Evolutionary conservation across 2,797 vertebrate species (phyloP).

Genomic region (Danio kyathit): DNA sequence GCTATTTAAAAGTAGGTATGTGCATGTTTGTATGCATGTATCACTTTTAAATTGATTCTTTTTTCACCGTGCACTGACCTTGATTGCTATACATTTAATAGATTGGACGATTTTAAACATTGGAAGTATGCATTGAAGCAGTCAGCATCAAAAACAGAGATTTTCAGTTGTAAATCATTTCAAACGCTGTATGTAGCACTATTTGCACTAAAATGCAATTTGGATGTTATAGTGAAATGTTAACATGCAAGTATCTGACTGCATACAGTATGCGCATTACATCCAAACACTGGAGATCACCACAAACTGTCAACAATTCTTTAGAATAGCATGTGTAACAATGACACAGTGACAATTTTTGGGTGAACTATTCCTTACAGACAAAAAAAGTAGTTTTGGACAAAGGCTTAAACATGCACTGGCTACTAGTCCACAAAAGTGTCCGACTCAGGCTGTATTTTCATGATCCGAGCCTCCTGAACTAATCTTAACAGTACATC

Average conservation of each 20-base stretch:
- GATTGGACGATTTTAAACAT: too few relatives aligned
- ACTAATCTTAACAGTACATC: conserved; percentile 72
- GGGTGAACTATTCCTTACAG: not conserved
- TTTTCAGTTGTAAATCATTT: too few relatives aligned
- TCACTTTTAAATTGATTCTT: too few relatives aligned
- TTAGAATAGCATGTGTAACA: not conserved
- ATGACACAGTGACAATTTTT: not conserved
- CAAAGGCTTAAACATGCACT: conserved; percentile 68
- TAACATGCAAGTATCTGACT: not conserved
- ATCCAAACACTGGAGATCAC: not conserved
- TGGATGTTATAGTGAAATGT: not conserved
- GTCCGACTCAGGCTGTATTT: conserved; percentile 64
- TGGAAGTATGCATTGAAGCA: too few relatives aligned
- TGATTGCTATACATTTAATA: too few relatives aligned
- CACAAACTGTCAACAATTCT: not conserved
- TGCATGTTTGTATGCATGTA: too few relatives aligned
- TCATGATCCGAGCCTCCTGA: conserved; percentile 69
- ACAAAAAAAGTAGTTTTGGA: conserved; percentile 46
- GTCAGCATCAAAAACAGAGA: conserved; percentile 14
- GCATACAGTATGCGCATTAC: not conserved
- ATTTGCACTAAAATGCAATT: too few relatives aligned
- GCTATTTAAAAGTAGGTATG: too few relatives aligned
- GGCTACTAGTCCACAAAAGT: conserved; percentile 69
- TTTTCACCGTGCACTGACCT: too few relatives aligned
- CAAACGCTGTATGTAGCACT: too few relatives aligned